A percentile compares a stretch with the other conserved stretches of the same genome.
phyloP scores from a whole-genome alignment of 2,797 vertebrate genomes.

The Poecilia picta region DNA sequence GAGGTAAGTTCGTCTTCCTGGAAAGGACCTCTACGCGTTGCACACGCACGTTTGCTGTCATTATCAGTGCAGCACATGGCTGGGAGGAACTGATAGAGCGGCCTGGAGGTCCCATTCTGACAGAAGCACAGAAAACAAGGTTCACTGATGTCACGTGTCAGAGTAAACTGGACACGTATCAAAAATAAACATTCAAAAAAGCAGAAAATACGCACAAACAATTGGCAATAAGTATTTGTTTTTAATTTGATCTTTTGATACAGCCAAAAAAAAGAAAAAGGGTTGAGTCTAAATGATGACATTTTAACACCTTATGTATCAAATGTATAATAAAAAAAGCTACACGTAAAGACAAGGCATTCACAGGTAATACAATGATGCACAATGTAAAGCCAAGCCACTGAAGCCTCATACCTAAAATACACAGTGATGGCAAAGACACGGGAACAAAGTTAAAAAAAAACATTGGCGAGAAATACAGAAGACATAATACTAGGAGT shows the following conservation, averaged over 20 bases:
- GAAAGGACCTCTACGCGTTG: conserved; percentile 47
- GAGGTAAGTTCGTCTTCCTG: conserved; percentile 43
- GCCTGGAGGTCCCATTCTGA: conserved; percentile 21
- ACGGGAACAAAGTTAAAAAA: conserved; percentile 26
- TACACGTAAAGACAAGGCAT: conserved; percentile 69
- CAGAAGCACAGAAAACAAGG: conserved; percentile 40
- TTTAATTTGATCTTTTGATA: conserved; percentile 71
- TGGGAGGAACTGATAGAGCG: conserved; percentile 76
- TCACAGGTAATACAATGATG: conserved; percentile 55
- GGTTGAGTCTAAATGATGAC: conserved; percentile 53
- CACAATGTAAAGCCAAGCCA: conserved; percentile 50
- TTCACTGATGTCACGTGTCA: conserved; percentile 35
- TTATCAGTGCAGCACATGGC: conserved; percentile 75
- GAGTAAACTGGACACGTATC: conserved; percentile 4
- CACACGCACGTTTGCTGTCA: conserved; percentile 49
- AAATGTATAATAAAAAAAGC: conserved; percentile 66
- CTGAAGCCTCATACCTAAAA: conserved; percentile 49
- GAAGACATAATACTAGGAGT: conserved; percentile 61
- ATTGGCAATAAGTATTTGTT: conserved; percentile 50
- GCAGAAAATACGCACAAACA: conserved; percentile 8
- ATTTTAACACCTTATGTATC: conserved; percentile 76
- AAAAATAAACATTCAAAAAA: conserved; percentile 22
- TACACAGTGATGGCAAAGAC: conserved; percentile 50
- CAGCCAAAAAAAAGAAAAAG: conserved; percentile 74
- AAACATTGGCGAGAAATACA: conserved; percentile 57